Percentiles rank a stretch among this genome's conserved stretches.
Conservation (phyloP, 2,888 invertebrate species). For the Sinodicranocentrus sp. region DNA sequence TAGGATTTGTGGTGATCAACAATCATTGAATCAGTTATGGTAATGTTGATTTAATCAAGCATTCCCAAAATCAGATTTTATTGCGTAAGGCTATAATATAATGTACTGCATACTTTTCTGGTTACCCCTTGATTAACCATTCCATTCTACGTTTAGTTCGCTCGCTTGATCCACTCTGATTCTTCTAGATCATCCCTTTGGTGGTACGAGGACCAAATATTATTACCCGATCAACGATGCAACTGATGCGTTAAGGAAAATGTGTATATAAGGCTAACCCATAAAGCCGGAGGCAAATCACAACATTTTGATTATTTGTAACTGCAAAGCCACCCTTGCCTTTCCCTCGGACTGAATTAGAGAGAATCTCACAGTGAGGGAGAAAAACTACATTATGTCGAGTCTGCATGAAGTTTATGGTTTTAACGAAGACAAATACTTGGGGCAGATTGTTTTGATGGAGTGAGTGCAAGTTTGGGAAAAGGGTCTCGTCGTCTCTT, state of each 20-base stretch:
- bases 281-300: slow-evolving; percentile 50
- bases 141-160: neutral
- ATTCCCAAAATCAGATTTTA: slow-evolving; percentile 50
- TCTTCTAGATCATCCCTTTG: neutral
- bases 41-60: slow-evolving; percentile 60
- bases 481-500: slow-evolving; percentile 39
- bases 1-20: slow-evolving; percentile 10
- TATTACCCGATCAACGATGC: neutral
- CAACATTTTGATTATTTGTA: slow-evolving; percentile 63
- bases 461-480: slow-evolving; percentile 40
- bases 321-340: slow-evolving; percentile 37
- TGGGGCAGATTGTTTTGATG: slow-evolving; percentile 70
- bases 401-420: slow-evolving; percentile 64
- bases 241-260: slow-evolving; percentile 24
- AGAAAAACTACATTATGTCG: slow-evolving; percentile 34
- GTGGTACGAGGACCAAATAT: neutral
- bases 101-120: neutral
- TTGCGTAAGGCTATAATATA: no score
- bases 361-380: slow-evolving; percentile 20
- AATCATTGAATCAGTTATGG: slow-evolving; percentile 57
- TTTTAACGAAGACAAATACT: slow-evolving; percentile 65
- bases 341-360: slow-evolving; percentile 35
- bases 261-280: slow-evolving; percentile 17
- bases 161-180: neutral
- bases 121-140: slow-evolving; percentile 42